Conservation (phyloP, 1,140 invertebrate species). For the Drosophila novamexicana region DNA sequence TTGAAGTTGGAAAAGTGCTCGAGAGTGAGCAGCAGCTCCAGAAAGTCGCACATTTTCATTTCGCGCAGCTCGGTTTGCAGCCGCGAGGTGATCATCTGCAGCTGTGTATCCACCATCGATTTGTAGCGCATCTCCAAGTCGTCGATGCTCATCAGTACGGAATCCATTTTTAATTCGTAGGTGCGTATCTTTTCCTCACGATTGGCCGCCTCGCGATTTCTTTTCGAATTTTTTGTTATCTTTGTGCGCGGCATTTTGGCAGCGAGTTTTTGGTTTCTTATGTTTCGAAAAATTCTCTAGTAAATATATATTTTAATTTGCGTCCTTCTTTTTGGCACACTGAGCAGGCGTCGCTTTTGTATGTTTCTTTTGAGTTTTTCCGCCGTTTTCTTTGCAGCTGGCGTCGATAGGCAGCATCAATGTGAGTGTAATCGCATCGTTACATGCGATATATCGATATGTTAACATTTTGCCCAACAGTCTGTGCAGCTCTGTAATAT, state of each 20-base stretch:
- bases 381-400: conserved; percentile 55
- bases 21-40: conserved; percentile 40
- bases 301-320: not conserved
- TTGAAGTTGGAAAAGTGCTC: conserved; percentile 58
- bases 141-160: conserved; percentile 56
- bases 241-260: conserved; percentile 79
- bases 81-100: conserved; percentile 37
- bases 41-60: conserved; percentile 58
- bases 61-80: conserved; percentile 60
- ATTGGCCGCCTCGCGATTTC: conserved; percentile 75
- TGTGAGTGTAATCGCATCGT: not conserved
- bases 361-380: conserved; percentile 59
- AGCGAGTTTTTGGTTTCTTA: not conserved
- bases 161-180: conserved; percentile 73
- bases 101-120: conserved; percentile 36
- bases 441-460: conserved; percentile 10
- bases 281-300: not conserved
- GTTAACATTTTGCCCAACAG: not conserved
- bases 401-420: conserved; percentile 25
- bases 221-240: conserved; percentile 76
- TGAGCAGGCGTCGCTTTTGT: conserved; percentile 28
- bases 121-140: conserved; percentile 45
- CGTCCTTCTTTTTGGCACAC: not conserved
- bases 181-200: conserved; percentile 75
- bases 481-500: too few relatives aligned